Evolutionary conservation across 2,797 vertebrate species (phyloP).

Genomic region (Lacerta agilis): DNA sequence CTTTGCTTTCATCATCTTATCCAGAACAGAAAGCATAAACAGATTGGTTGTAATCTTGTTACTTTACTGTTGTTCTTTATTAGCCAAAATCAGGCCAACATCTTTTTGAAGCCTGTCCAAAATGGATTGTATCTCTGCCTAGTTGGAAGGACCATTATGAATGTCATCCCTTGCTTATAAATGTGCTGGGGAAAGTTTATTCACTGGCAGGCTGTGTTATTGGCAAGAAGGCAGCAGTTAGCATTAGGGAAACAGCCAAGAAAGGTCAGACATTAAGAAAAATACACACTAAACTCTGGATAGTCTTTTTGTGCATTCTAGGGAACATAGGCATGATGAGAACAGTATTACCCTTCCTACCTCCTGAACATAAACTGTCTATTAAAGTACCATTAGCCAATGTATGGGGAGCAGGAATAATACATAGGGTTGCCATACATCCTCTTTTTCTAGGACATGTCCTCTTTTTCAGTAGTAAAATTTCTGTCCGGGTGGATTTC

Average conservation of each 20-base stretch:
- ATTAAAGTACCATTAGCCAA: background rate
- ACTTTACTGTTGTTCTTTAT: slow-evolving; percentile 58
- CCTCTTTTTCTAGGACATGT: too few species aligned
- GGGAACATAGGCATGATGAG: background rate
- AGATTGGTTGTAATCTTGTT: slow-evolving; percentile 60
- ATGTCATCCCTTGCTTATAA: slow-evolving; percentile 41
- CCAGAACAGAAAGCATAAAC: slow-evolving; percentile 48
- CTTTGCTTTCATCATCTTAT: slow-evolving; percentile 29
- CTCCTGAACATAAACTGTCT: background rate
- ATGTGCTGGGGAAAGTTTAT: slow-evolving; percentile 34
- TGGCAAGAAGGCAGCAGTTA: slow-evolving; percentile 37
- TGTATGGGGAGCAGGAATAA: too few species aligned
- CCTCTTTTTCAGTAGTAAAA: too few species aligned
- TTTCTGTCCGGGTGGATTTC: too few species aligned
- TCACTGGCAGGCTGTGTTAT: slow-evolving; percentile 33
- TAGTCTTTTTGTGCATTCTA: background rate
- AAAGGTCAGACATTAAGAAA: background rate
- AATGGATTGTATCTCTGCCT: slow-evolving; percentile 41
- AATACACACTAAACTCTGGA: background rate
- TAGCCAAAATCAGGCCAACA: slow-evolving; percentile 56
- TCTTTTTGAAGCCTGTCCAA: slow-evolving; percentile 62
- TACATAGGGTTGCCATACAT: too few species aligned
- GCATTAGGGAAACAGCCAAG: slow-evolving; percentile 30
- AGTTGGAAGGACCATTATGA: slow-evolving; percentile 37
- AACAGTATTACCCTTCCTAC: background rate